These are phyloP conservation scores for Aphaenogaster floridana DNA, from an alignment of 1,140 invertebrate genomes.

Conservation along the genomic window DNA sequence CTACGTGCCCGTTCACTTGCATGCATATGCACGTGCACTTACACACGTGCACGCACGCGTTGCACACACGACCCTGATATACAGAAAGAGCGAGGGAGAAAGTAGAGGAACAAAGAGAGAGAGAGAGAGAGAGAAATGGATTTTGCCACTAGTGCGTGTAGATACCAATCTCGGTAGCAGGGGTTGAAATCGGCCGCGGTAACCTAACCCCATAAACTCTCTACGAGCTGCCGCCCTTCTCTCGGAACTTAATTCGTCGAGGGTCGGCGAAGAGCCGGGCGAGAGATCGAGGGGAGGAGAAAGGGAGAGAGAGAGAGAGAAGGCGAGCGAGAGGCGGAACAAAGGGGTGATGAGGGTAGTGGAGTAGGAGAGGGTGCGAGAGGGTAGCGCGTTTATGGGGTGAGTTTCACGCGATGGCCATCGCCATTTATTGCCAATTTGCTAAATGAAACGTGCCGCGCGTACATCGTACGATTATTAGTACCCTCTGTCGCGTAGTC, in stretches of 20 bases:
- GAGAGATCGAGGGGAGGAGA: constrained; percentile 49
- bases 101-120: constrained; percentile 37
- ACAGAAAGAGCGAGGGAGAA: constrained; percentile 5
- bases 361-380: constrained; percentile 47
- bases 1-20: constrained; percentile 67
- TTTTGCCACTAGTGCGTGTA: constrained; percentile 72
- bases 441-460: constrained; percentile 85
- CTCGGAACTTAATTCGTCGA: constrained; percentile 84
- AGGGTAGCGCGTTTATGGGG: constrained; percentile 76
- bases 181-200: constrained; percentile 82
- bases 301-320: background rate
- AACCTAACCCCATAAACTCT: constrained; percentile 82
- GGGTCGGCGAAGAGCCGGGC: constrained; percentile 63
- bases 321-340: background rate
- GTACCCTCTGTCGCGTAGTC: constrained; percentile 69
- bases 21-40: constrained; percentile 46
- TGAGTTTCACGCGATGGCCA: constrained; percentile 82
- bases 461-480: constrained; percentile 80
- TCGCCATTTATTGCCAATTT: constrained; percentile 87
- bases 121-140: constrained; percentile 22
- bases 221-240: constrained; percentile 66
- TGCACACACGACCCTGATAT: constrained; percentile 19
- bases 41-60: constrained; percentile 37
- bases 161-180: constrained; percentile 83
- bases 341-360: constrained; percentile 31